Evolutionary conservation across 2,797 vertebrate genomes (phyloP), one percentile per base, ranked within the genome.

Genomic region (Triplophysa yarkandensis): DNA sequence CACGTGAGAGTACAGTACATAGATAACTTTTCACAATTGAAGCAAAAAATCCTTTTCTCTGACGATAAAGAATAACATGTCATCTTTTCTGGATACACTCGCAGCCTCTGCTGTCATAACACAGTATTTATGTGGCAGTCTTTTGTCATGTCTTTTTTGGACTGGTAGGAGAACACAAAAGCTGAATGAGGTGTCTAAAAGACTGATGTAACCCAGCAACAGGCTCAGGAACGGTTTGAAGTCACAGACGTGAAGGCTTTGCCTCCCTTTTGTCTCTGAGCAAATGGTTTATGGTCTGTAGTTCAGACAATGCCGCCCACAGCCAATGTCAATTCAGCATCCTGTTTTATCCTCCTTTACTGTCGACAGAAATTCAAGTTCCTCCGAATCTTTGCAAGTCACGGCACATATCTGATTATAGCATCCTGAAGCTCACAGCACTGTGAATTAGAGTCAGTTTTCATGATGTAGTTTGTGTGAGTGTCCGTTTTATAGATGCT

Each of bases 331-430:
- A 83, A 68, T 81, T 77, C 70, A 78, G 66, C 25, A 74, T 27
- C 11, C 67, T 19, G 48, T 70, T 77, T 92, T 90, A 91, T 93
- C 92, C 91, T 90, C 89, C 92, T 93, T 92, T 92, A 90, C 89
- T 88, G 74, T 86, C 92, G 90, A 89, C 90, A 89, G 92, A 61
- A 78, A 73, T 74, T 27, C 19, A 69, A 46, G 54, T 62, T 72
- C 46, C 72, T 75, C 66, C 44, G 16, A 48, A 41, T n/a, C 1
- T 1, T 71, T 79, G 72, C 3, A n/a, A 66, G 65, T 76, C 16
- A 7, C 27, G 34, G 57, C 52, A 58, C 43, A 39, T 44, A 21
- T 72, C 58, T 68, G 34, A 62, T 72, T 69, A 68, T 28, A 48
- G 63, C 28, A n/a, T 62, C 63, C 61, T 25, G 39, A 41, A 41